Evolutionary conservation across 2,888 invertebrate species (phyloP).

Genomic region (Pheosia gnoma): DNA sequence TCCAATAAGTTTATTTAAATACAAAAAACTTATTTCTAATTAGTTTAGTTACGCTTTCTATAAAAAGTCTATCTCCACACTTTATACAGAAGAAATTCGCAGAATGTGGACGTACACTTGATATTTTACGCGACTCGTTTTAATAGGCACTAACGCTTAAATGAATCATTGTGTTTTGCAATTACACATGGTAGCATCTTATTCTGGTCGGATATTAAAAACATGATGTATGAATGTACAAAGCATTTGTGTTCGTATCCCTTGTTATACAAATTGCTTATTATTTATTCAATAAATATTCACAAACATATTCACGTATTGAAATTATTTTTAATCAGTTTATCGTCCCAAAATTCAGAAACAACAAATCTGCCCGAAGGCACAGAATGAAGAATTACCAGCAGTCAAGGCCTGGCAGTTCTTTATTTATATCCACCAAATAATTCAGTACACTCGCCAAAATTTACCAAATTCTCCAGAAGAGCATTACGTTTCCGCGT

Average conservation of each 20-base stretch:
- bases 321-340: background rate
- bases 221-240: background rate
- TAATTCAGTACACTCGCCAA: conserved; percentile 37
- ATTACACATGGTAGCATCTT: conserved; percentile 39
- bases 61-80: conserved; percentile 49
- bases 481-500: conserved; percentile 45
- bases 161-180: conserved; percentile 67
- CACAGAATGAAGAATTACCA: conserved; percentile 25
- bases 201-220: background rate
- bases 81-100: conserved; percentile 48
- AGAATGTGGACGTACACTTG: conserved; percentile 68
- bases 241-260: background rate
- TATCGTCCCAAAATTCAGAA: conserved; percentile 5
- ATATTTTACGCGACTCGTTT: conserved; percentile 74
- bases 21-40: conserved; percentile 1
- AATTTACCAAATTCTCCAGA: conserved; percentile 41
- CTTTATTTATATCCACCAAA: conserved; percentile 42
- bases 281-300: no score
- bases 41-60: background rate
- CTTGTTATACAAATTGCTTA: no score
- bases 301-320: no score
- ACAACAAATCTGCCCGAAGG: conserved; percentile 7
- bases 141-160: conserved; percentile 65
- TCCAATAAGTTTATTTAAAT: no score
- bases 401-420: conserved; percentile 23